Conservation (phyloP, 1,140 invertebrate species). For the Dufourea novaeangliae region DNA sequence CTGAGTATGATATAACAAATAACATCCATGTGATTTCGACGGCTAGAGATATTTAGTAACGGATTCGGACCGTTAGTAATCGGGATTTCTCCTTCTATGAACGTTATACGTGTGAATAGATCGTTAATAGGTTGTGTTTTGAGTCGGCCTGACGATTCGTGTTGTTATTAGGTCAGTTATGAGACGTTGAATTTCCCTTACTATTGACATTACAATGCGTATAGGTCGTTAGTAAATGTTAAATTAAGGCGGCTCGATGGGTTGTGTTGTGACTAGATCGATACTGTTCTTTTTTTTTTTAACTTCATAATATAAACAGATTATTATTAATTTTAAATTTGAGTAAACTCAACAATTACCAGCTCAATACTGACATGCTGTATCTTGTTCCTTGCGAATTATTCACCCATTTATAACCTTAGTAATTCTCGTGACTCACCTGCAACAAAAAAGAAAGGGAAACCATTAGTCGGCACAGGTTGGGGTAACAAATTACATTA, state of each 20-base stretch:
- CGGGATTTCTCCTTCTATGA: neutral
- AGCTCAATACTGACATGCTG: too few species aligned
- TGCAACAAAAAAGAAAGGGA: constrained; percentile 47
- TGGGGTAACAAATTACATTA: too few species aligned
- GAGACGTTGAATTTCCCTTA: too few species aligned
- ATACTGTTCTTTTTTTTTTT: too few species aligned
- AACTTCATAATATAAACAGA: too few species aligned
- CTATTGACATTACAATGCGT: too few species aligned
- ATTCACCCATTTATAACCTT: neutral
- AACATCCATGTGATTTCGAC: neutral
- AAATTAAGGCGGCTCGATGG: too few species aligned
- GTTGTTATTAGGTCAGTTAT: neutral
- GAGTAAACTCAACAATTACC: too few species aligned
- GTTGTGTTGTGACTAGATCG: too few species aligned
- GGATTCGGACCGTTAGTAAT: neutral
- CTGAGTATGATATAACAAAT: constrained; percentile 3
- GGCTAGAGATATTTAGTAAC: neutral
- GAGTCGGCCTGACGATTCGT: neutral
- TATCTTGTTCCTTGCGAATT: neutral
- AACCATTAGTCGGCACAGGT: neutral
- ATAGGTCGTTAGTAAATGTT: too few species aligned
- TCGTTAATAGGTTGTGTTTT: neutral
- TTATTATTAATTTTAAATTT: too few species aligned
- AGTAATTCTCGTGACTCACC: constrained; percentile 41
- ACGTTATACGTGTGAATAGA: neutral